Evolutionary conservation across 2,113 vertebrate species (phyloP).

Genomic region (Sceloporus undulatus): DNA sequence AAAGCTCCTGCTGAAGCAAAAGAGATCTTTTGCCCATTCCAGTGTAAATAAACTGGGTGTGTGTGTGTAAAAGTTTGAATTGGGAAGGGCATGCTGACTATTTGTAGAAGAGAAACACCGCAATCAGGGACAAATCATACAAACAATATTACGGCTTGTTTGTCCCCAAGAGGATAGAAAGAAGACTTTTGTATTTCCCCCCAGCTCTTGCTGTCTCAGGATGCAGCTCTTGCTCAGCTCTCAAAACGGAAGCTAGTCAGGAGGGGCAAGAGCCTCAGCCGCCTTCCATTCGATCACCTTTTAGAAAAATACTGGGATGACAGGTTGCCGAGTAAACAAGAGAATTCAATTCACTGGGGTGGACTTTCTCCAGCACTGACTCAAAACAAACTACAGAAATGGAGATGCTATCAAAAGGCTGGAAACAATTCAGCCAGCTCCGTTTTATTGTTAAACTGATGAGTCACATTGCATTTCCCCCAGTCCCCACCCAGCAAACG

Average conservation of each 20-base stretch:
- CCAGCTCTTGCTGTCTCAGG: not conserved
- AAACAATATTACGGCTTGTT: not conserved
- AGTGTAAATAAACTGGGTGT: not conserved
- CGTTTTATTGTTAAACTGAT: not conserved
- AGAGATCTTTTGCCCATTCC: not conserved
- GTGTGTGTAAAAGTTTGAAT: not conserved
- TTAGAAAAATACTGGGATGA: not conserved
- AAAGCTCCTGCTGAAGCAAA: not conserved
- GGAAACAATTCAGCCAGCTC: not conserved
- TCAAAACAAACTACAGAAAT: constrained; percentile 2
- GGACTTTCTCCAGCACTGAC: not conserved
- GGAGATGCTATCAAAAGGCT: not conserved
- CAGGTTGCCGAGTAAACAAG: not conserved
- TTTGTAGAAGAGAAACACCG: not conserved
- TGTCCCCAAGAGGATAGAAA: no score
- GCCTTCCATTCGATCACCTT: not conserved
- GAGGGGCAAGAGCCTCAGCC: not conserved
- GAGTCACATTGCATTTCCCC: not conserved
- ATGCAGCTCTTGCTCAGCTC: not conserved
- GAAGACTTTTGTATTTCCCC: not conserved
- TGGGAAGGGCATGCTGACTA: not conserved
- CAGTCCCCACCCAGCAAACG: not conserved
- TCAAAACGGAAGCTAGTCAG: not conserved
- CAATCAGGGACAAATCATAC: not conserved
- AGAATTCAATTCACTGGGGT: not conserved